Evolutionary conservation across 64 coral and sea anemone species (phyloP), one percentile per base, ranked within the genome.

Genomic region (Montipora sp.): DNA sequence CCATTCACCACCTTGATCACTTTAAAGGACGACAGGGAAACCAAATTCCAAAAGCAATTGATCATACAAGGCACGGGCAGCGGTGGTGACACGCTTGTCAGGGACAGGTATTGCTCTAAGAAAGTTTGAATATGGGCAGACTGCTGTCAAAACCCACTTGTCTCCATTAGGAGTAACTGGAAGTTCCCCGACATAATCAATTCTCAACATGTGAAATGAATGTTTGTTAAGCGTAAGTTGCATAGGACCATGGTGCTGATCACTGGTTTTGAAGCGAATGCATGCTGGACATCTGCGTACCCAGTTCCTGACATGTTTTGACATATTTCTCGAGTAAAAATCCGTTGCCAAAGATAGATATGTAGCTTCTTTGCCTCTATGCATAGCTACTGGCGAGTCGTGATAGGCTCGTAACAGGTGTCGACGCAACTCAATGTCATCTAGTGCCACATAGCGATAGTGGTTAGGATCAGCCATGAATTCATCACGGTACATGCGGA

Each of bases 1-100:
- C 87, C 87, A 89, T 21, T 89, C 87, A 89, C 48, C 87, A 75
- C 87, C 87, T 89, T 77, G 72, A 51, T 77, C 87, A 77, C 87
- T 89, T 21, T 77, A 71, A 19, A 89, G 49, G 48, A 77, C 74
- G 5, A 27, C 51, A 89, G 73, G 87, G 36, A 89, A 77, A 10
- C 73, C 73, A 87, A 24, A 75, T 45, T 75, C 24, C 5, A 75
- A 14, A 51, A 66, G 69, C 15, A 80, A 75, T 63, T 79, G 65
- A 80, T 80, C 75, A 90, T 65, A 78, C 16, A 77, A 21, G 47
- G 87, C 74, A 21, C 50, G 44, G 7, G 87, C 87, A 14, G 73
- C 73, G 18, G 88, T 90, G 45, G 75, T 79, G 2, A 76, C 88
- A 15, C 58, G 51, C 58, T 90, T 90, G 59, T 90, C 88, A 36